Evolutionary conservation across 2,113 vertebrate genomes (phyloP).

Genomic region (Phrynosoma blainvillii): DNA sequence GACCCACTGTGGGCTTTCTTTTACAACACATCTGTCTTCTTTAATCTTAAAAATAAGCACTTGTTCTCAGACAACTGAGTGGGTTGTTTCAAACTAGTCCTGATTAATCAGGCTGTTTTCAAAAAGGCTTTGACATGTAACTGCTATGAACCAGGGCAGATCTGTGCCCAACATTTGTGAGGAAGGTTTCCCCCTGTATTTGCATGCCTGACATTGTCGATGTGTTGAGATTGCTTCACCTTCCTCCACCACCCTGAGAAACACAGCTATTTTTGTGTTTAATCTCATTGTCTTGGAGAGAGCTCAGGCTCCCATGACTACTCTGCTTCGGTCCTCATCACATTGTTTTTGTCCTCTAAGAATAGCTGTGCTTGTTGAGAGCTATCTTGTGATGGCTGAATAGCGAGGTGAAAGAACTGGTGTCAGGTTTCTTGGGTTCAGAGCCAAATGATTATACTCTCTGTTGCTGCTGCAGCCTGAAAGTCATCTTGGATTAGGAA

Average conservation of each 20-base stretch:
- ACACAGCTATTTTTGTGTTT: neutral
- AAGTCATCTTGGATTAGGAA: neutral
- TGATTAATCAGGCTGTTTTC: neutral
- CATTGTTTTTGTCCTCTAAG: slow-evolving; percentile 7
- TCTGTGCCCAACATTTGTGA: neutral
- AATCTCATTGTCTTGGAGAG: neutral
- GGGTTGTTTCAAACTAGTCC: neutral
- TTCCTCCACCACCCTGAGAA: neutral
- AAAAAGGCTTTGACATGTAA: neutral
- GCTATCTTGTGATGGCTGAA: neutral
- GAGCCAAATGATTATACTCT: neutral
- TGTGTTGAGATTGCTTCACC: neutral
- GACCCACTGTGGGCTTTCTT: neutral
- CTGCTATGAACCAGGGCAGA: neutral
- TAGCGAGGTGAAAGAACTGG: neutral
- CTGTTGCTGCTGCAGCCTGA: neutral
- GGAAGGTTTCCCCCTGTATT: neutral
- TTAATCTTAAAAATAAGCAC: neutral
- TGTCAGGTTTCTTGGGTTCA: neutral
- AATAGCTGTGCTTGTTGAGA: neutral
- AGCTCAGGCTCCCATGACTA: neutral
- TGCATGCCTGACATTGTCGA: neutral
- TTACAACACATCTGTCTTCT: neutral
- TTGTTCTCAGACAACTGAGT: neutral
- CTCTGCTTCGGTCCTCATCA: slow-evolving; percentile 7